Base-by-base conservation (phyloP, 1,140 invertebrate species). In the Frieseomelitta varia region DNA sequence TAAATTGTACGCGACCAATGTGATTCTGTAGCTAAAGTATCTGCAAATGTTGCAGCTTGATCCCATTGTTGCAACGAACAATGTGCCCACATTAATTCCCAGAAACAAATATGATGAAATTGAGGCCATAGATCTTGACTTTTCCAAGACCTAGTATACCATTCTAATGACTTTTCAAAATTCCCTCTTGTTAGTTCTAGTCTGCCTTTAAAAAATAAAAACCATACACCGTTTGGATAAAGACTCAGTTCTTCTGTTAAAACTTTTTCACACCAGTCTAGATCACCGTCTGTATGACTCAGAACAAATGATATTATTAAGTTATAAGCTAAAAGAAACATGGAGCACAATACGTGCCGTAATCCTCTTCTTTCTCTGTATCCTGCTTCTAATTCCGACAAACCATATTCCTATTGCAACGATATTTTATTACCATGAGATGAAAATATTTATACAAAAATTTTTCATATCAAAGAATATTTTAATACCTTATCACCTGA, bases 31-130 rank as follows among this genome's bases (percentile, higher is more conserved):
- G 97, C 94, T 27, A 99, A 94, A 71, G 95, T 95, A 47, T 96
- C 95, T 1, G 98, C 97, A 94, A 97, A 98, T 51, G 96, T 94
- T 61, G 96, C 94, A 15, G 98, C 97, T 90, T 97, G 95, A 69
- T 96, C 94, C 97, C 97, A 98, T 72, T 97, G 94, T 61, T 95
- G 94, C 81, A 95, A 93, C n/a, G 96, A 90, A 86, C 97, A 96
- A 91, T 98, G 96, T 15, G 97, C 96, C 98, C 98, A 99, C 95
- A 99, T 96, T 39, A 99, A 95, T 94, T 99, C 99, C 99, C 99
- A 99, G 93, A 97, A 99, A 93, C 98, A 99, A 0, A 99, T 93
- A 93, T 99, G 98, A 94, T 99, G 98, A 93, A 99, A 99, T 92
- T 99, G 98, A 10, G 97, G 96, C 98, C 99, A 99, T 15, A 97